phyloP scores from a whole-genome alignment of 2,797 vertebrate species.

The Rallus crepitans region DNA sequence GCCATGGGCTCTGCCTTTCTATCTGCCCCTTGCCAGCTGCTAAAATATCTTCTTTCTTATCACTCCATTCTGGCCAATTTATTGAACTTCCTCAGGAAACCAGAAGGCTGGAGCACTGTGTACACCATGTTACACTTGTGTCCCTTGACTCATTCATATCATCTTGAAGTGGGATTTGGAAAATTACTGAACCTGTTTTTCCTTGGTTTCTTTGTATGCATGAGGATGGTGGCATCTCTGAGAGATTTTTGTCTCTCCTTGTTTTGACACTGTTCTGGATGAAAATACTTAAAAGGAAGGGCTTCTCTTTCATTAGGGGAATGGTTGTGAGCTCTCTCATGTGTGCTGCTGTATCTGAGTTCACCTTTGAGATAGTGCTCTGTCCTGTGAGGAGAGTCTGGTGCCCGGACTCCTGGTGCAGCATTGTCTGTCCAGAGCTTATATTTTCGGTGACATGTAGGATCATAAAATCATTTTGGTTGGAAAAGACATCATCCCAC shows the following conservation, averaged over 20 bases:
- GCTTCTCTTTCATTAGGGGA: background rate
- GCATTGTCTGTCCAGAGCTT: background rate
- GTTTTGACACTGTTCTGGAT: background rate
- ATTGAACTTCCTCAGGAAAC: background rate
- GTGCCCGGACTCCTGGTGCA: background rate
- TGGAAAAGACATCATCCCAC: background rate
- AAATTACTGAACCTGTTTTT: background rate
- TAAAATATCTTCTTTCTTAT: background rate
- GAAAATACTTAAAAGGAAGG: background rate
- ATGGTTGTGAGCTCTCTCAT: background rate
- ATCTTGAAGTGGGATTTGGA: background rate
- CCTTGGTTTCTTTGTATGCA: background rate
- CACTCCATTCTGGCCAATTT: background rate
- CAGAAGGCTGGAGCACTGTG: background rate
- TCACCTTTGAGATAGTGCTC: background rate
- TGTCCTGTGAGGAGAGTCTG: background rate
- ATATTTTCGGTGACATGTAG: background rate
- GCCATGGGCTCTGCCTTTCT: background rate
- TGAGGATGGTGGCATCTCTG: background rate
- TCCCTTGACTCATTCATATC: background rate
- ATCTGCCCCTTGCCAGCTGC: background rate
- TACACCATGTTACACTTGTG: accelerated
- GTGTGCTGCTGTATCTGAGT: background rate
- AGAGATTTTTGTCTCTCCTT: background rate
- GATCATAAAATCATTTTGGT: no score